Conservation (phyloP, 1,140 invertebrate genomes). For the Brachionus asplanchnoidis region DNA sequence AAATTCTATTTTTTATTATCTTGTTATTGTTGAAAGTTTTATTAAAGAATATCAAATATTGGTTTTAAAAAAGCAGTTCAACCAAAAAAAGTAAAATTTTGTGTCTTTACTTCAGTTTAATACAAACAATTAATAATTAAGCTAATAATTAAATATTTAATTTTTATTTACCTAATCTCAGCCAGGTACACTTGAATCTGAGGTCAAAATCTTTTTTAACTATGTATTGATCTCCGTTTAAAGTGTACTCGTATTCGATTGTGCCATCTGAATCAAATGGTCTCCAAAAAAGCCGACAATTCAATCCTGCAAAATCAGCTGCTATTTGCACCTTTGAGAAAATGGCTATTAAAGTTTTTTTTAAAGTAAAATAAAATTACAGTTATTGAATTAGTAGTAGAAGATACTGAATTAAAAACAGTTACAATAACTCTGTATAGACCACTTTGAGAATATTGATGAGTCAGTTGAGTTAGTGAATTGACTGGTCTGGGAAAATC, state of each 20-base stretch:
- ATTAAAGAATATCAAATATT: too few species aligned
- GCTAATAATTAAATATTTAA: neutral
- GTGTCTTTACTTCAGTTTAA: too few species aligned
- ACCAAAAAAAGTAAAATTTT: too few species aligned
- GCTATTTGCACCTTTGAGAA: neutral
- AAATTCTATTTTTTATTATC: too few species aligned
- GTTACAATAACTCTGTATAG: neutral
- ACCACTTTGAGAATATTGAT: neutral
- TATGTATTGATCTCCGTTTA: neutral
- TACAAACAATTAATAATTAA: neutral
- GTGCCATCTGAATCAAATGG: neutral
- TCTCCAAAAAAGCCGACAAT: conserved; percentile 2
- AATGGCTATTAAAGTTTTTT: neutral
- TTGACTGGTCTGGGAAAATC: neutral
- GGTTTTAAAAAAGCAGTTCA: too few species aligned
- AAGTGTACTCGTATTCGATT: neutral
- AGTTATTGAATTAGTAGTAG: neutral
- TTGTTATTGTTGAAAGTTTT: too few species aligned
- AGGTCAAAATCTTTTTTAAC: conserved; percentile 18
- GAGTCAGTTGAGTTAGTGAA: neutral
- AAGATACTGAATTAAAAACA: neutral
- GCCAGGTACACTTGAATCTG: conserved; percentile 2
- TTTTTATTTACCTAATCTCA: conserved; percentile 3
- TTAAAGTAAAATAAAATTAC: neutral
- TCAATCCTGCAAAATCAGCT: neutral